These are phyloP conservation scores for Noctua pronuba DNA, from an alignment of 2,888 invertebrate genomes.

Conservation along the genomic window DNA sequence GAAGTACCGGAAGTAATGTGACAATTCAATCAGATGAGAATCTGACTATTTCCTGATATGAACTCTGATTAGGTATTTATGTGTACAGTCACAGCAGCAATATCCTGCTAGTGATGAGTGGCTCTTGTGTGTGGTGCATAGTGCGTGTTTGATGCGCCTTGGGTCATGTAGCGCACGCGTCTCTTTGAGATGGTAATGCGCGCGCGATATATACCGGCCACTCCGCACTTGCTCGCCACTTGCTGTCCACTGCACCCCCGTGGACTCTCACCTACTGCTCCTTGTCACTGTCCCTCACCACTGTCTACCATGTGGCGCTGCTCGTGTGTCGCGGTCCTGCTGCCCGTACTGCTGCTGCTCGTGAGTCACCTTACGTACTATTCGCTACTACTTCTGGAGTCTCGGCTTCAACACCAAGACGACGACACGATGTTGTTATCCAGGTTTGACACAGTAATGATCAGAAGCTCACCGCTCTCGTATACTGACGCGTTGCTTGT, in stretches of 20 bases:
- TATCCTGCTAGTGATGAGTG: background rate
- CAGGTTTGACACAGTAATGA: background rate
- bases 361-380: conserved; percentile 33
- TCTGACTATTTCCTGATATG: background rate
- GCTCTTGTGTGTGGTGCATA: background rate
- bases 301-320: conserved; percentile 27
- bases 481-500: conserved; percentile 3
- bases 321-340: conserved; percentile 36
- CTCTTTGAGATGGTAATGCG: conserved; percentile 51
- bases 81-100: background rate
- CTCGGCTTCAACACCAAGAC: background rate
- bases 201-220: conserved; percentile 34
- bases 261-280: background rate
- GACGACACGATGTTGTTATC: background rate
- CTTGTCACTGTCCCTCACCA: background rate
- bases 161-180: background rate
- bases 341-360: conserved; percentile 40
- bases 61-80: background rate
- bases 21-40: background rate
- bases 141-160: background rate
- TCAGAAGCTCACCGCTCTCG: background rate
- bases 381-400: background rate
- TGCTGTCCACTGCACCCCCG: conserved; percentile 6
- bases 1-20: background rate
- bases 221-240: conserved; percentile 10